Conservation (phyloP, 2,113 vertebrate genomes). For the Oryzias melastigma region DNA sequence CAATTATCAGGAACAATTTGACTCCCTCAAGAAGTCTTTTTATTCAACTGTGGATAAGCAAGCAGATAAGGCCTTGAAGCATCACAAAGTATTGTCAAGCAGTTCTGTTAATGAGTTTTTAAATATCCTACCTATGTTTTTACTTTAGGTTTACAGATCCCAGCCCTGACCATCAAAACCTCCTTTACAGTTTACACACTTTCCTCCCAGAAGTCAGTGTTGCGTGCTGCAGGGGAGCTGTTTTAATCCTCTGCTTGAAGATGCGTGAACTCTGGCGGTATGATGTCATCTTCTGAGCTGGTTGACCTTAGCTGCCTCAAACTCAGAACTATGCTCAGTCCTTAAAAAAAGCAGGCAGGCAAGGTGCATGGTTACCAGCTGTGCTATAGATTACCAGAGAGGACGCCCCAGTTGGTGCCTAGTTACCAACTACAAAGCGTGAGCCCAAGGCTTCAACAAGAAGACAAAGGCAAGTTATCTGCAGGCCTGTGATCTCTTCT, state of each 20-base stretch:
- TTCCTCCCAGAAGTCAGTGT: not conserved
- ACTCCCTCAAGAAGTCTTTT: too few species aligned
- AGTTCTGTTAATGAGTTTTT: too few species aligned
- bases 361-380: constrained; percentile 38
- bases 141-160: not conserved
- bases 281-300: constrained; percentile 30
- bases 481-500: constrained; percentile 41
- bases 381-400: constrained; percentile 33
- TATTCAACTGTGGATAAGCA: too few species aligned
- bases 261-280: constrained; percentile 20
- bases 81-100: too few species aligned
- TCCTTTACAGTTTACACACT: not conserved
- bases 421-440: constrained; percentile 56
- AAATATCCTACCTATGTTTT: too few species aligned
- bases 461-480: constrained; percentile 41
- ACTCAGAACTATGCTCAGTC: constrained; percentile 23
- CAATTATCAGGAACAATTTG: too few species aligned
- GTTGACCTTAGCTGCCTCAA: constrained; percentile 36
- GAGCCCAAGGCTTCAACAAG: constrained; percentile 42
- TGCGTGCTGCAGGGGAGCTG: not conserved
- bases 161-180: not conserved
- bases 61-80: too few species aligned
- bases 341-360: constrained; percentile 34
- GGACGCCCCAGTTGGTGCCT: constrained; percentile 25
- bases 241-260: constrained; percentile 21